Conservation (phyloP, 2,797 vertebrate species). For the Periparus ater region DNA sequence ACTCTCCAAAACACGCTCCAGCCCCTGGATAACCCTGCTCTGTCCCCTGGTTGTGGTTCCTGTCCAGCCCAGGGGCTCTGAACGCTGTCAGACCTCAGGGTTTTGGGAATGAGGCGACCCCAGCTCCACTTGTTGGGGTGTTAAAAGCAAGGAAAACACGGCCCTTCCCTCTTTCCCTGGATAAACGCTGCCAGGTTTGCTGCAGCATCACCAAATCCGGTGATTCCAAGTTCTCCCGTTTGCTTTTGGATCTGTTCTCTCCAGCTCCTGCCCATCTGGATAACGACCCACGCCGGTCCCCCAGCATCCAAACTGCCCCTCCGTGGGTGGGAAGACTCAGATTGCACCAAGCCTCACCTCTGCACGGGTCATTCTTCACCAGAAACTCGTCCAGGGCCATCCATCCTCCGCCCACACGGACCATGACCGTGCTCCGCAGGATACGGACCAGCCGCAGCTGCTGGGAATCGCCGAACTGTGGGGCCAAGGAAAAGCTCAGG, state of each 20-base stretch:
- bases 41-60: not conserved
- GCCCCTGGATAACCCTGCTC: not conserved
- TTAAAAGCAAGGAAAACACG: not conserved
- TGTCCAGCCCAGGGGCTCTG: not conserved
- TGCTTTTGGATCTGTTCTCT: not conserved
- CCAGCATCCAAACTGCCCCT: not conserved
- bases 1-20: not conserved
- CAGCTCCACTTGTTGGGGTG: not conserved
- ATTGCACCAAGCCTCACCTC: constrained; percentile 81
- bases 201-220: not conserved
- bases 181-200: not conserved
- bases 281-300: not conserved
- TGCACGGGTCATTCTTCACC: constrained; percentile 97
- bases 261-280: not conserved
- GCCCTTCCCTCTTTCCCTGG: not conserved
- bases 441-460: constrained; percentile 97
- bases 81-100: not conserved
- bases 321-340: fast-evolving
- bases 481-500: constrained; percentile 48
- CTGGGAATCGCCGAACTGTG: constrained; percentile 97
- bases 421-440: constrained; percentile 97
- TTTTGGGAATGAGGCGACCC: not conserved
- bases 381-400: constrained; percentile 99
- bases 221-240: not conserved
- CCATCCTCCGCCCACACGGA: constrained; percentile 96